Evolutionary conservation across 2,113 vertebrate species (phyloP).

Genomic region (Lepisosteus osseus): DNA sequence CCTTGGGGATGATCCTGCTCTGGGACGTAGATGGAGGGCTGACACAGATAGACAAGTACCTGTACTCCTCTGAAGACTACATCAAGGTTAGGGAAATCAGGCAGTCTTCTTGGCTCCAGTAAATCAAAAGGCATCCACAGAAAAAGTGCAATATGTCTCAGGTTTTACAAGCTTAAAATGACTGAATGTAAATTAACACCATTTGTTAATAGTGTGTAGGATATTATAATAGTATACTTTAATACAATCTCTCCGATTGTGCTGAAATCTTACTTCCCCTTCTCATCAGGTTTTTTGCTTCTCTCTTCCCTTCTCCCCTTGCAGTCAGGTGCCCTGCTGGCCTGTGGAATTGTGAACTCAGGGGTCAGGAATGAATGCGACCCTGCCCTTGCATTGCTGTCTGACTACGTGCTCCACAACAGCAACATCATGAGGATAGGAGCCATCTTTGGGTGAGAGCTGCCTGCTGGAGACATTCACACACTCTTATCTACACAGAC

Average conservation of each 20-base stretch:
- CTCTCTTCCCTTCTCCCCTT: constrained; percentile 1
- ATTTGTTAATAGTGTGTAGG: no score
- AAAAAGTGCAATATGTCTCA: no score
- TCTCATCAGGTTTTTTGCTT: neutral
- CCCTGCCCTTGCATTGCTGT: constrained; percentile 90
- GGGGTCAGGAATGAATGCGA: constrained; percentile 97
- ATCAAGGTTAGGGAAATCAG: constrained; percentile 77
- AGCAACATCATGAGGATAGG: constrained; percentile 97
- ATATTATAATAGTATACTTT: no score
- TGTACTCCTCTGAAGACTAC: constrained; percentile 97
- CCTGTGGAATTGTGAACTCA: constrained; percentile 95
- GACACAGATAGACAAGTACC: constrained; percentile 96
- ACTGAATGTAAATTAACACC: no score
- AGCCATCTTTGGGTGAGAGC: constrained; percentile 93
- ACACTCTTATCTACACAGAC: neutral
- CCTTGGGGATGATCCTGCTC: constrained; percentile 89
- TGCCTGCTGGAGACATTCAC: neutral
- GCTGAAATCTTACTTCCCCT: neutral
- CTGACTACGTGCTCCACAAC: constrained; percentile 95
- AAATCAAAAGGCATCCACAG: no score
- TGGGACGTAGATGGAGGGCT: constrained; percentile 97
- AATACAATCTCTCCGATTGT: neutral
- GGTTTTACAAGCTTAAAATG: no score
- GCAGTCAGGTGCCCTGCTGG: constrained; percentile 91
- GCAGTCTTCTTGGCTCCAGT: neutral